phyloP scores from a whole-genome alignment of 2,888 invertebrate genomes.

The Acronicta aceris region DNA sequence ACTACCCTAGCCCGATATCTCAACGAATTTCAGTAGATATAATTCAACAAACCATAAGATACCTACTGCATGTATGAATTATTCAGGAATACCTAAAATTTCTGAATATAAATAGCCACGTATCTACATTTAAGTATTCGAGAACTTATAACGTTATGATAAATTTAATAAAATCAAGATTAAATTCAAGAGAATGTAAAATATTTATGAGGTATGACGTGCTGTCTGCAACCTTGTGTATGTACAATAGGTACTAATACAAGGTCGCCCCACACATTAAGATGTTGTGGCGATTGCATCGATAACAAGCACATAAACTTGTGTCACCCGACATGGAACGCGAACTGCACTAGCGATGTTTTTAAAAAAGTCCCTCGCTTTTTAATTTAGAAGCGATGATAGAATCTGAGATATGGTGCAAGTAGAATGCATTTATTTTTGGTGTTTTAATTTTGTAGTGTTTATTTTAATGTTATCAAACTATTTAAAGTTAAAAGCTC shows the following conservation, averaged over 20 bases:
- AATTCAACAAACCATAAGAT: not conserved
- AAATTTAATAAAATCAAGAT: conserved; percentile 50
- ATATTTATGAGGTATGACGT: conserved; percentile 48
- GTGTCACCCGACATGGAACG: conserved; percentile 27
- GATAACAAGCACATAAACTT: conserved; percentile 52
- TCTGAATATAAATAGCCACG: conserved; percentile 4
- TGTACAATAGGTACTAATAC: conserved; percentile 8
- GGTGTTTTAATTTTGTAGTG: not conserved
- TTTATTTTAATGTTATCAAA: conserved; percentile 6
- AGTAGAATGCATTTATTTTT: conserved; percentile 35
- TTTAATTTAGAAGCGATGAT: conserved; percentile 44
- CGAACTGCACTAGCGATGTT: conserved; percentile 20
- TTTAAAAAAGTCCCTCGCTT: conserved; percentile 37
- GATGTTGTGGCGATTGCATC: conserved; percentile 47
- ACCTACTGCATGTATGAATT: conserved; percentile 1
- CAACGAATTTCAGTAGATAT: not conserved
- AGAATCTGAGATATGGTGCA: conserved; percentile 42
- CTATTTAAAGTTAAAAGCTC: not conserved
- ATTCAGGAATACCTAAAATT: conserved; percentile 36
- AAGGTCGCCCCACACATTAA: conserved; percentile 59
- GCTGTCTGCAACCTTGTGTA: conserved; percentile 57
- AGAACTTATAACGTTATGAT: conserved; percentile 40
- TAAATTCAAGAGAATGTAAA: conserved; percentile 35
- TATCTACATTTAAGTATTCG: conserved; percentile 36
- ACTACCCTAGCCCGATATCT: too few relatives aligned